Evolutionary conservation across 2,888 invertebrate species (phyloP), one percentile per base, ranked within the genome.

Genomic region (Pseudanteris insignis): DNA sequence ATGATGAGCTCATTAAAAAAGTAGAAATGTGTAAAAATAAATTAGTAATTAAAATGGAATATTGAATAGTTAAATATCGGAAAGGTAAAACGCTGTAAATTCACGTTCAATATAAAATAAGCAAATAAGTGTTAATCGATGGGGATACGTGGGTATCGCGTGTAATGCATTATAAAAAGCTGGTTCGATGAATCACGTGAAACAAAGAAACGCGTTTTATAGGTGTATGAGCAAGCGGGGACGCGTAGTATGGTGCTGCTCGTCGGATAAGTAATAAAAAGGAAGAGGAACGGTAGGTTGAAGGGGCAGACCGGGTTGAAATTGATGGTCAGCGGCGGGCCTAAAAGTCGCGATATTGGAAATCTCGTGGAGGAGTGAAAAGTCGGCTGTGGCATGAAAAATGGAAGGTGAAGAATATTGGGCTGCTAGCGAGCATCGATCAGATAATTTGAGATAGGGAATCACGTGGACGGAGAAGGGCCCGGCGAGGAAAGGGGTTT

Each of bases 221-320:
- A 46, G 46, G 50, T 40, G 37, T 37, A 32, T 25, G 30, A 5
- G 30, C 2, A 26, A 30, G 12, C 14, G 36, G 41, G 38, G 21
- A 37, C 53, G 32, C n/a, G 26, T 41, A 29, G 50, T 24, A 40
- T 43, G 28, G 58, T 40, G 48, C n/a, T n/a, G n/a, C 13, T 38
- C 50, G 58, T 43, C 36, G 59, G 58, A 40, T 59, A 59, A 46
- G 59, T 59, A 59, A 59, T 59, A 59, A 59, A 59, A 59, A 59
- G 46, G 40, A 57, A 43, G 55, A 47, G 32, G 11, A 14, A 32
- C 32, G 30, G 43, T 43, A 26, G 50, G 29, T 34, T 18, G 25
- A 32, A 33, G 32, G 50, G 46, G 50, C 13, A 15, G 37, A 12
- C 10, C 25, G 25, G 36, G 38, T 10, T 51, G 36, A 41, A 59